These are phyloP conservation scores for Epirrhoe tristata DNA, from an alignment of 2,888 invertebrate species.

Conservation along the genomic window DNA sequence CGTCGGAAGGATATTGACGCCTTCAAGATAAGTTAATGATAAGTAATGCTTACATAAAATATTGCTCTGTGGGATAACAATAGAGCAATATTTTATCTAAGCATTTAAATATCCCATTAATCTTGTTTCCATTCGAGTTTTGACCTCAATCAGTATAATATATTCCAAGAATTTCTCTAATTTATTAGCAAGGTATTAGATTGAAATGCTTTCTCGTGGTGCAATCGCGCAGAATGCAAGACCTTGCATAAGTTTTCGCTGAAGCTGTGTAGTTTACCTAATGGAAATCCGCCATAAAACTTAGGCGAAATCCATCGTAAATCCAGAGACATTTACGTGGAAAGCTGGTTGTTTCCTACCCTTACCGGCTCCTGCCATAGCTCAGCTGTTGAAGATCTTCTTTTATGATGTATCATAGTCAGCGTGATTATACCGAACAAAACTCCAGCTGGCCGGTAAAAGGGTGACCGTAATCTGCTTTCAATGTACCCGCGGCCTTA, in stretches of 20 bases:
- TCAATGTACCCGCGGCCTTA: constrained; percentile 10
- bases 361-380: constrained; percentile 3
- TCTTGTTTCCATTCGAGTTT: not conserved
- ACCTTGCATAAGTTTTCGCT: constrained; percentile 29
- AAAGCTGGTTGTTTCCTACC: constrained; percentile 8
- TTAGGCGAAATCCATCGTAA: constrained; percentile 43
- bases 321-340: constrained; percentile 5
- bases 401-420: not conserved
- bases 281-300: constrained; percentile 47
- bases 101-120: not conserved
- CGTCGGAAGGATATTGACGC: too few species aligned
- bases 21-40: too few species aligned
- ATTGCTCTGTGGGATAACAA: too few species aligned
- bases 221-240: constrained; percentile 25
- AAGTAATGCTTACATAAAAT: too few species aligned
- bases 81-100: too few species aligned
- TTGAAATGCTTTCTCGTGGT: constrained; percentile 15
- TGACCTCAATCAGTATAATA: not conserved
- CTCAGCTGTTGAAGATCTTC: not conserved
- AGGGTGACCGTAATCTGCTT: constrained; percentile 4
- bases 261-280: constrained; percentile 38
- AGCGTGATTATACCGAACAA: not conserved
- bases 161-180: not conserved
- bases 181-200: constrained; percentile 7
- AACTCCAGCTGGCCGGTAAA: not conserved